Conservation (phyloP, 1,140 invertebrate genomes). For the Pantala flavescens region DNA sequence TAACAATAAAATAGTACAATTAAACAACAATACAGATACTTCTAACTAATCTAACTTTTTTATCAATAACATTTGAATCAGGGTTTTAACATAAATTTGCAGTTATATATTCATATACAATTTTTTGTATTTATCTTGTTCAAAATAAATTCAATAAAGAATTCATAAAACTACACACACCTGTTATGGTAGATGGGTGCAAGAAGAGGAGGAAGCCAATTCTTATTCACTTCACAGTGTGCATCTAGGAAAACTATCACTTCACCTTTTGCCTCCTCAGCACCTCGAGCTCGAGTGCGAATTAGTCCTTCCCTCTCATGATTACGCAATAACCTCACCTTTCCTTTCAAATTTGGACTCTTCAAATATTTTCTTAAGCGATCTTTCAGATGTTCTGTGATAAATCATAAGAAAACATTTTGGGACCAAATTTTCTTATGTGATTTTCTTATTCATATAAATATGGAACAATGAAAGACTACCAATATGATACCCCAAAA, state of each 20-base stretch:
- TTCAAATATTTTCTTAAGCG: conserved; percentile 84
- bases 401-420: neutral
- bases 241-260: conserved; percentile 97
- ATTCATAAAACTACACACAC: conserved; percentile 30
- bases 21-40: too few species aligned
- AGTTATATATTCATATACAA: too few species aligned
- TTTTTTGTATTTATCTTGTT: too few species aligned
- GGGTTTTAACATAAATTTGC: too few species aligned
- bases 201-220: conserved; percentile 93
- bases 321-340: conserved; percentile 81
- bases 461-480: too few species aligned
- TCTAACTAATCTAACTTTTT: too few species aligned
- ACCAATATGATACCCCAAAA: too few species aligned
- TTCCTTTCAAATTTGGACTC: conserved; percentile 61
- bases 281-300: conserved; percentile 80
- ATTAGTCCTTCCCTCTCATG: conserved; percentile 81
- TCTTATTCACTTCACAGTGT: conserved; percentile 82
- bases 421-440: too few species aligned
- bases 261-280: conserved; percentile 86
- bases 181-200: conserved; percentile 83
- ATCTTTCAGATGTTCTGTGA: conserved; percentile 56
- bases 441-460: too few species aligned
- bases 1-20: too few species aligned
- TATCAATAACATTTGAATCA: too few species aligned
- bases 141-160: too few species aligned